Conservation (phyloP, 1,140 invertebrate species). For the Drosophila paulistorum region DNA sequence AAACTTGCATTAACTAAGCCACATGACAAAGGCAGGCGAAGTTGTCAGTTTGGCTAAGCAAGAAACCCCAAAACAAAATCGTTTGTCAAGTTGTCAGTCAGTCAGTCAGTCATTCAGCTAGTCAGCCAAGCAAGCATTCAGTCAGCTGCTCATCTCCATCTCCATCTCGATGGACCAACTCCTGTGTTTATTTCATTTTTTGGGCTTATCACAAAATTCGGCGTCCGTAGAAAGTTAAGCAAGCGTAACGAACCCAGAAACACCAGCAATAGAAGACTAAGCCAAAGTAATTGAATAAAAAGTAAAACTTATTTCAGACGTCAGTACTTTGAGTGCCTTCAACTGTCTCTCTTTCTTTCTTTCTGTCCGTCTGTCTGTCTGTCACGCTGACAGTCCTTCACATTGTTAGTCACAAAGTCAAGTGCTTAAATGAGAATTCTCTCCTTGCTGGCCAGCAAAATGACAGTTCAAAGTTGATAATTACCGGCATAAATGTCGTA, state of each 20-base stretch:
- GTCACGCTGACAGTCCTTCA: background rate
- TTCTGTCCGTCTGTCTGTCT: constrained; percentile 1
- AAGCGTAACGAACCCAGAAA: constrained; percentile 48
- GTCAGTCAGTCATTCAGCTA: constrained; percentile 24
- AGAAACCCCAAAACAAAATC: constrained; percentile 53
- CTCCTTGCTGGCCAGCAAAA: background rate
- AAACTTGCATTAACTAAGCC: constrained; percentile 46
- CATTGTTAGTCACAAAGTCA: constrained; percentile 28
- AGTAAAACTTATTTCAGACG: constrained; percentile 62
- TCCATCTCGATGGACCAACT: constrained; percentile 12
- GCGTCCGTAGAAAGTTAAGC: constrained; percentile 61
- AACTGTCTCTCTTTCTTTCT: background rate
- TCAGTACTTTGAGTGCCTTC: constrained; percentile 44
- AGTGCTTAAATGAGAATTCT: constrained; percentile 30
- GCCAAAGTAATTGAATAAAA: constrained; percentile 79
- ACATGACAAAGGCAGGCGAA: constrained; percentile 42
- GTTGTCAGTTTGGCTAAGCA: constrained; percentile 33
- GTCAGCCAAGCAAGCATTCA: constrained; percentile 9
- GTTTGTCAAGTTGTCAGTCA: constrained; percentile 56
- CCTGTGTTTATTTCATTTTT: constrained; percentile 66
- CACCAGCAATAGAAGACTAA: constrained; percentile 39
- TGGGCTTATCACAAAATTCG: constrained; percentile 61
- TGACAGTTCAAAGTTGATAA: constrained; percentile 51
- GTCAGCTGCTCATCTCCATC: constrained; percentile 26
- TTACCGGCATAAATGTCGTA: constrained; percentile 86